Evolutionary conservation across 1,140 invertebrate species (phyloP).

Genomic region (Eufriesea mexicana): DNA sequence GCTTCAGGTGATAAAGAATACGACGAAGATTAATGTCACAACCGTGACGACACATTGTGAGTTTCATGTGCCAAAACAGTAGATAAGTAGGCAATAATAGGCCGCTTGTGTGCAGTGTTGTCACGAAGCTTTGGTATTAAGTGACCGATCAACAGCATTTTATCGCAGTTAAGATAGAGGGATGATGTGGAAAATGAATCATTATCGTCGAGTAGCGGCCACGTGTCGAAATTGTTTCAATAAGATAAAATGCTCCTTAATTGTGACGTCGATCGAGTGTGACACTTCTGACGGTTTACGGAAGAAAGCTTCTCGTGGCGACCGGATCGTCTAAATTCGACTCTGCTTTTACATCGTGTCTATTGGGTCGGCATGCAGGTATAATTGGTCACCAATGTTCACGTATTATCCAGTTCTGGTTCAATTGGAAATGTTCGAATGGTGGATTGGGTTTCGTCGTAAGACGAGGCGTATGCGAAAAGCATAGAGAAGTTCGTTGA

Average conservation of each 20-base stretch:
- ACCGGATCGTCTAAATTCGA: not conserved
- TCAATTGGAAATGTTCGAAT: not conserved
- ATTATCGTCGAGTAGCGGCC: not conserved
- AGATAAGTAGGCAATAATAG: too few relatives aligned
- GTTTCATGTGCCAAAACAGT: not conserved
- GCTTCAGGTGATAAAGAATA: not conserved
- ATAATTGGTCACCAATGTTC: not conserved
- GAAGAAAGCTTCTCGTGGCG: not conserved
- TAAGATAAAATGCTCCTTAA: not conserved
- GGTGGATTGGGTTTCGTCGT: too few relatives aligned
- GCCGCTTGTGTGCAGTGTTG: not conserved
- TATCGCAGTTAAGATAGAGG: not conserved
- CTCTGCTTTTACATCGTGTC: not conserved
- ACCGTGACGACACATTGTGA: constrained; percentile 13
- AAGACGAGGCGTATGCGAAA: constrained; percentile 1
- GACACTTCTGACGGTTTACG: not conserved
- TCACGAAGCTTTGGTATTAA: not conserved
- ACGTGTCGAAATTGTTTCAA: constrained; percentile 6
- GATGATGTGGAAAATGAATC: not conserved
- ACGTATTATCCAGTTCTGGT: not conserved
- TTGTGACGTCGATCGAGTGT: not conserved
- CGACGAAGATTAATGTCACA: not conserved
- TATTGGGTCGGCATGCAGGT: not conserved
- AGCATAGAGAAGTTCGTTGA: constrained; percentile 32
- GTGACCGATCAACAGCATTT: not conserved